A percentile compares a stretch with the other conserved stretches of the same genome.
These are phyloP conservation scores for Pithys albifrons DNA, from an alignment of 2,113 vertebrate species.

Conservation along the genomic window DNA sequence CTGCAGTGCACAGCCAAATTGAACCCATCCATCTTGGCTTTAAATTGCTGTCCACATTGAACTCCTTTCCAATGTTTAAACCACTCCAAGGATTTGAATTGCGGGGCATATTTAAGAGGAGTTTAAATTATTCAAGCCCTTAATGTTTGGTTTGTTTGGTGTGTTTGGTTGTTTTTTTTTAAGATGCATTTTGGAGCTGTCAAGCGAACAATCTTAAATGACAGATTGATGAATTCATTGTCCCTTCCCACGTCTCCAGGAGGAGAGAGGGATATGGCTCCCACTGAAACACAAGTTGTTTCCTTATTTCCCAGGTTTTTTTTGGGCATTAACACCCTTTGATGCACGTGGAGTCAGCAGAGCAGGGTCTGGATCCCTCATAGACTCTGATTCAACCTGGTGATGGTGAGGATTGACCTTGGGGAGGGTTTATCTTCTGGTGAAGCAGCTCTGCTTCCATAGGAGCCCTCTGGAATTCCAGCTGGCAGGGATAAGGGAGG, in stretches of 20 bases:
- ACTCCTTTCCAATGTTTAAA: constrained; percentile 72
- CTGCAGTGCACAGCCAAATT: constrained; percentile 38
- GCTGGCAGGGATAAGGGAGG: background rate
- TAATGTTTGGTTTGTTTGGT: constrained; percentile 42
- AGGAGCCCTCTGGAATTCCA: background rate
- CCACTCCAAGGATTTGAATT: constrained; percentile 71
- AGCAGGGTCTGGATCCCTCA: background rate
- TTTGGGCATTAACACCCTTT: background rate
- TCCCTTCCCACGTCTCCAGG: background rate
- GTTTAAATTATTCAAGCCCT: constrained; percentile 72
- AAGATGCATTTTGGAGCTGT: constrained; percentile 72
- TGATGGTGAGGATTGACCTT: background rate
- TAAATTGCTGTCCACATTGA: constrained; percentile 61
- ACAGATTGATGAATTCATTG: constrained; percentile 64
- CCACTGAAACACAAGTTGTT: background rate
- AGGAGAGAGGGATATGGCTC: background rate
- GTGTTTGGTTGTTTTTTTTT: background rate
- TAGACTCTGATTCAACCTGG: background rate
- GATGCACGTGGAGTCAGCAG: background rate
- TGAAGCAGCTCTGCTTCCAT: background rate
- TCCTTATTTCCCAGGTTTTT: background rate
- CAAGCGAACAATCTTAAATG: constrained; percentile 56
- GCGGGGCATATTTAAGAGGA: constrained; percentile 68
- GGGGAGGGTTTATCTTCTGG: background rate
- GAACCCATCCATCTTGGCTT: constrained; percentile 25